These are phyloP conservation scores for Aleiodes leptofemur DNA, from an alignment of 2,888 invertebrate species.

Conservation along the genomic window DNA sequence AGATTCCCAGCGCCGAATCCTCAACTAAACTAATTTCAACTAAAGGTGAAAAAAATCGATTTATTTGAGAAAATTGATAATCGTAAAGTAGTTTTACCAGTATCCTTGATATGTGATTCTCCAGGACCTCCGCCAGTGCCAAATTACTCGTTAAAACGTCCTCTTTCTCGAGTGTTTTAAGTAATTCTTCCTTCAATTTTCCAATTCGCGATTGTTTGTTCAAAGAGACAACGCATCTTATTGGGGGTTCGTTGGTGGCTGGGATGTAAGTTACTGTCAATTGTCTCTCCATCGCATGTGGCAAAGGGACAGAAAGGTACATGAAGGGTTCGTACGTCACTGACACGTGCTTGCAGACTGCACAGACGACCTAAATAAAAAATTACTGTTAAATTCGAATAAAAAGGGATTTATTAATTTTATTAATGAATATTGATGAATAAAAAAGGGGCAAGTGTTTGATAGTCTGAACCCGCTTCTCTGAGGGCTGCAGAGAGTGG, in stretches of 20 bases:
- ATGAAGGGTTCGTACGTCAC: slow-evolving; percentile 82
- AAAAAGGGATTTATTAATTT: too few species aligned
- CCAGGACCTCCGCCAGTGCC: slow-evolving; percentile 79
- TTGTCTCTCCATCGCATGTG: slow-evolving; percentile 80
- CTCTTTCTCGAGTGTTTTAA: slow-evolving; percentile 73
- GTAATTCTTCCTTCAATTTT: slow-evolving; percentile 77
- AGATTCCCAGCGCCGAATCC: too few species aligned
- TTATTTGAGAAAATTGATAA: background rate
- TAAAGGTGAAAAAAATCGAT: too few species aligned
- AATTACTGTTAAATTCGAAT: background rate
- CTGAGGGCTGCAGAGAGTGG: slow-evolving; percentile 50
- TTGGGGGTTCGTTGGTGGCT: slow-evolving; percentile 73
- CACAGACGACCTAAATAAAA: slow-evolving; percentile 78
- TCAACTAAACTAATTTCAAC: too few species aligned
- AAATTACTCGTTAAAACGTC: slow-evolving; percentile 71
- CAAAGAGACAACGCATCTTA: slow-evolving; percentile 77
- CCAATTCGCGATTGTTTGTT: slow-evolving; percentile 78
- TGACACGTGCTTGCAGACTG: slow-evolving; percentile 79
- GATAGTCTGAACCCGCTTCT: slow-evolving; percentile 55
- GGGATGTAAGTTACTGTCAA: slow-evolving; percentile 78
- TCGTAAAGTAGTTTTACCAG: slow-evolving; percentile 74
- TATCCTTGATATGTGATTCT: slow-evolving; percentile 79
- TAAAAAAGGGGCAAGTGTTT: background rate
- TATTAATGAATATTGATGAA: too few species aligned
- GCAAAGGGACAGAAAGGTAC: slow-evolving; percentile 82